phyloP scores from a whole-genome alignment of 1,140 invertebrate species.

The Antheraea pernyi region DNA sequence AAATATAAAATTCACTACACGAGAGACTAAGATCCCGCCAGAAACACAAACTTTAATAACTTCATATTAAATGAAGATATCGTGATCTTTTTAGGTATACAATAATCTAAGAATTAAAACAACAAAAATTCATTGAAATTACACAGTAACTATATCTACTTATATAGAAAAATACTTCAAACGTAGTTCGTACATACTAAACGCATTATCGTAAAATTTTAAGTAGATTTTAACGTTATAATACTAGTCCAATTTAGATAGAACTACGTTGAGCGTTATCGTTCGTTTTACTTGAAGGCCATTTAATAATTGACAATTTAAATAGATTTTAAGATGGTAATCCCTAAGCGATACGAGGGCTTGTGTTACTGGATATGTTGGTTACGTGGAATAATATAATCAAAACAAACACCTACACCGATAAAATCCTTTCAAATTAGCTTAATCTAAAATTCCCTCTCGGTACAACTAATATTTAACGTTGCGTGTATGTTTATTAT shows the following conservation, averaged over 20 bases:
- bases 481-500: too few relatives aligned
- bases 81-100: too few relatives aligned
- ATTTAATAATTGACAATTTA: neutral
- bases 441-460: too few relatives aligned
- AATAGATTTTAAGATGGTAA: neutral
- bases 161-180: neutral
- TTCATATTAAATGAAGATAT: too few relatives aligned
- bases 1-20: too few relatives aligned
- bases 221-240: neutral
- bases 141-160: neutral
- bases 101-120: too few relatives aligned
- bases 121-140: too few relatives aligned
- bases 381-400: constrained; percentile 13
- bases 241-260: neutral
- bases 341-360: neutral
- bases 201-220: neutral
- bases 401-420: neutral
- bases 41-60: too few relatives aligned
- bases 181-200: neutral
- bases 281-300: neutral
- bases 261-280: neutral
- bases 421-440: neutral
- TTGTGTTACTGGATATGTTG: neutral
- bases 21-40: too few relatives aligned
- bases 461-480: too few relatives aligned